Evolutionary conservation across 2,797 vertebrate genomes (phyloP).

Genomic region (Phataginus tetradactyla): DNA sequence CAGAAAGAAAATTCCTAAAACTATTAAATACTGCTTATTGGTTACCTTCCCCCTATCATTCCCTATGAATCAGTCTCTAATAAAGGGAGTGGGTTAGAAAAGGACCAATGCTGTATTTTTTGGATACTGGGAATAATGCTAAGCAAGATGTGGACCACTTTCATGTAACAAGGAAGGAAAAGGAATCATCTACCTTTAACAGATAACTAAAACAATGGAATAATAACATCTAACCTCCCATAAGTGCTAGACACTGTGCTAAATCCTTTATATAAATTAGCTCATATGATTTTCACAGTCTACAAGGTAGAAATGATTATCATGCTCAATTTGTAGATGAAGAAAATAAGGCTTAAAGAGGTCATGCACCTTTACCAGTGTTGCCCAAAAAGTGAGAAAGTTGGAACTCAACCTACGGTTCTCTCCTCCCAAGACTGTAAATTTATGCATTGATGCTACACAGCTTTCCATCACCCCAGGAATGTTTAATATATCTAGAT

Average conservation of each 20-base stretch:
- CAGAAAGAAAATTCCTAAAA: neutral
- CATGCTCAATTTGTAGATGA: neutral
- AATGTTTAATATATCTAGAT: neutral
- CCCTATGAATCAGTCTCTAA: neutral
- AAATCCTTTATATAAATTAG: neutral
- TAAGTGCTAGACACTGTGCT: neutral
- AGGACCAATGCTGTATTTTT: neutral
- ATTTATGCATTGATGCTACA: neutral
- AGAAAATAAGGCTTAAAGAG: neutral
- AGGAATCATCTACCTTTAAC: neutral
- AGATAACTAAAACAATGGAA: neutral
- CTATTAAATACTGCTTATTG: neutral
- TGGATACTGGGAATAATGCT: neutral
- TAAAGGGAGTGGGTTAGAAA: neutral
- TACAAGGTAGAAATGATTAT: neutral
- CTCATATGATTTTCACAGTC: constrained; percentile 9
- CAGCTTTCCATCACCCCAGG: neutral
- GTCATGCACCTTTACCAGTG: neutral
- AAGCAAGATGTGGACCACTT: neutral
- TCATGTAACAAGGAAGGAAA: neutral
- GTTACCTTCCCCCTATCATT: neutral
- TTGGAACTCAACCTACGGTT: neutral
- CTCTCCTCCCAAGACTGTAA: neutral
- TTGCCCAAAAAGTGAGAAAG: neutral
- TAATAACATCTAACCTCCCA: neutral